phyloP scores from a whole-genome alignment of 2,888 invertebrate genomes.

The Luperina nickerlii region DNA sequence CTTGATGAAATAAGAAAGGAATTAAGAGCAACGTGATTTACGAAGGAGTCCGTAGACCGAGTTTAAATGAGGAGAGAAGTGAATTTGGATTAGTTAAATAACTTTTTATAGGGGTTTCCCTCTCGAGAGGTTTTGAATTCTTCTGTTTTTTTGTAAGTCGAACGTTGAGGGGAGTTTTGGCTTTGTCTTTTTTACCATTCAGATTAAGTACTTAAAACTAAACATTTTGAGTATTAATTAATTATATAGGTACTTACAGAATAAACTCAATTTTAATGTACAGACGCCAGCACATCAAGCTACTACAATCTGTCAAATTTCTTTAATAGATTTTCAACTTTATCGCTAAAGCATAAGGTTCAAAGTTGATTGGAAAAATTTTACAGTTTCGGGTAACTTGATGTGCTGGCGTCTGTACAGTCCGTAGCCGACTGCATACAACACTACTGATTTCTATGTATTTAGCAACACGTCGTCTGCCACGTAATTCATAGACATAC shows the following conservation, averaged over 20 bases:
- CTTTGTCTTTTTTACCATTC: constrained; percentile 9
- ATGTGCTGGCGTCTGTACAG: too few relatives aligned
- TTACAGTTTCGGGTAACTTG: too few relatives aligned
- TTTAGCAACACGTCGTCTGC: too few relatives aligned
- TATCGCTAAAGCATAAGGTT: too few relatives aligned
- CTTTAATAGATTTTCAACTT: too few relatives aligned
- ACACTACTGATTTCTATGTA: too few relatives aligned
- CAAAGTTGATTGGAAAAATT: too few relatives aligned
- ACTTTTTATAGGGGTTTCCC: constrained; percentile 42
- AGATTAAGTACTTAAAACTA: neutral
- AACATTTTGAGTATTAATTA: neutral
- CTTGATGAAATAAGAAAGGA: constrained; percentile 56
- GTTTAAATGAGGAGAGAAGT: constrained; percentile 54
- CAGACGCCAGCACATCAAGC: too few relatives aligned
- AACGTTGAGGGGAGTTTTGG: constrained; percentile 11
- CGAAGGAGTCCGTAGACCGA: constrained; percentile 36
- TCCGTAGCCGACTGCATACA: too few relatives aligned
- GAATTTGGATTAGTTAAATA: constrained; percentile 54
- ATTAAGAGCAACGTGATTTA: constrained; percentile 60
- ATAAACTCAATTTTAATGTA: neutral
- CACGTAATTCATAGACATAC: too few relatives aligned
- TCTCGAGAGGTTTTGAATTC: constrained; percentile 23
- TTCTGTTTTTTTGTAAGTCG: constrained; percentile 17
- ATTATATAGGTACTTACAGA: neutral
- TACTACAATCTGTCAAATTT: too few relatives aligned